Evolutionary conservation across 2,797 vertebrate genomes (phyloP), one percentile per base, ranked within the genome.

Genomic region (Agapornis canus): DNA sequence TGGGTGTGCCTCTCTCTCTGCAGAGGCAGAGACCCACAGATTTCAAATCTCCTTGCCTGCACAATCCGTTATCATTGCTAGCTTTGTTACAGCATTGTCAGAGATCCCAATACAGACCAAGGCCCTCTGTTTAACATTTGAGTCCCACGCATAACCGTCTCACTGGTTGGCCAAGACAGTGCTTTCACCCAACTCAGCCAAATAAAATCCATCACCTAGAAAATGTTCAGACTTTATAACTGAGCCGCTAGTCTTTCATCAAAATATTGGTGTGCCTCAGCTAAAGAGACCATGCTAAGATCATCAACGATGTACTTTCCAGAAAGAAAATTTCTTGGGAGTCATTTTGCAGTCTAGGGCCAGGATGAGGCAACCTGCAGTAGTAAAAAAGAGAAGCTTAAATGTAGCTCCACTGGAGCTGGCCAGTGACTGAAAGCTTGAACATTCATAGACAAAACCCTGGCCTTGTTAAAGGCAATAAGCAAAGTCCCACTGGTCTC

Each of bases 261-360:
- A 73, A 82, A 86, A 51, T 57, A 26, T 40, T 71, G 22, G 17
- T 85, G 54, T 25, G n/a, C 27, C 85, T 80, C 89, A 95, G 65
- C 69, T 93, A 52, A 63, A 64, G 31, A 87, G 48, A 39, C 68
- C 71, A 75, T 65, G 89, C 43, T 83, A 75, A 5, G 3, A 84
- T 56, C 86, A 90, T 89, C 82, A 90, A 37, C 1, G 0, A 6
- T 42, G 14, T 63, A 73, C 47, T 84, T 90, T 90, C 80, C 77
- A 92, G 66, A 80, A 86, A 66, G 54, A 94, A 91, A 91, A 82
- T 86, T 94, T 92, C 80, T 73, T 90, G 94, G 71, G 86, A 94
- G 63, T 84, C 37, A 45, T 90, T 88, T 82, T 86, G 60, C 23
- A 61, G 51, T 31, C 40, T 22, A 48, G 56, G 40, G 51, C 87